A percentile compares a stretch with the other conserved stretches of the same genome.
These are phyloP conservation scores for Pegoplata infirma DNA, from an alignment of 2,888 invertebrate genomes.

Conservation along the genomic window DNA sequence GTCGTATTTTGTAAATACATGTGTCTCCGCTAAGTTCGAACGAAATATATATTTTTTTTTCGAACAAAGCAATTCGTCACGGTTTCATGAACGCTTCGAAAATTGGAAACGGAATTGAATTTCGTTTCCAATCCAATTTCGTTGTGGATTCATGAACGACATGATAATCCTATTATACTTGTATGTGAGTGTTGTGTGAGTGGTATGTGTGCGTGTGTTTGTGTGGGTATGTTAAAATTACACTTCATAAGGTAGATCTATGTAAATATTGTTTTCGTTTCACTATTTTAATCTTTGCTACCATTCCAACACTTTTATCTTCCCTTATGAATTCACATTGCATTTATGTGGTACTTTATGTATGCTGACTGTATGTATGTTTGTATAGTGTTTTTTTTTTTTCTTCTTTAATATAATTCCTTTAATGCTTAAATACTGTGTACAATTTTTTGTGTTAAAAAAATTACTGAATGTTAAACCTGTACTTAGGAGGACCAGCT, in stretches of 20 bases:
- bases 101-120: too few species aligned
- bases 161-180: conserved; percentile 46
- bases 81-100: too few species aligned
- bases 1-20: too few species aligned
- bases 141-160: too few species aligned
- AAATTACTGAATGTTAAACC: too few species aligned
- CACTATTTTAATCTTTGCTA: conserved; percentile 22
- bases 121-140: too few species aligned
- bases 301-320: neutral
- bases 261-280: conserved; percentile 42
- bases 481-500: too few species aligned
- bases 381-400: conserved; percentile 6
- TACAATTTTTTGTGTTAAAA: conserved; percentile 7
- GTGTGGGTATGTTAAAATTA: conserved; percentile 13
- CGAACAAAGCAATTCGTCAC: too few species aligned
- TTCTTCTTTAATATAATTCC: conserved; percentile 37
- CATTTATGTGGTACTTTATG: conserved; percentile 42
- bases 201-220: conserved; percentile 3
- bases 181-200: neutral
- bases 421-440: conserved; percentile 56
- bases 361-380: too few species aligned
- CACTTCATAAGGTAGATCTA: conserved; percentile 49
- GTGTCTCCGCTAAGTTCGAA: too few species aligned
- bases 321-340: conserved; percentile 13
- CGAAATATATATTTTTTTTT: too few species aligned